Percentiles rank a stretch among this genome's conserved stretches.
Evolutionary conservation across 2,113 vertebrate genomes (phyloP).

Genomic region (Nipponia nippon): DNA sequence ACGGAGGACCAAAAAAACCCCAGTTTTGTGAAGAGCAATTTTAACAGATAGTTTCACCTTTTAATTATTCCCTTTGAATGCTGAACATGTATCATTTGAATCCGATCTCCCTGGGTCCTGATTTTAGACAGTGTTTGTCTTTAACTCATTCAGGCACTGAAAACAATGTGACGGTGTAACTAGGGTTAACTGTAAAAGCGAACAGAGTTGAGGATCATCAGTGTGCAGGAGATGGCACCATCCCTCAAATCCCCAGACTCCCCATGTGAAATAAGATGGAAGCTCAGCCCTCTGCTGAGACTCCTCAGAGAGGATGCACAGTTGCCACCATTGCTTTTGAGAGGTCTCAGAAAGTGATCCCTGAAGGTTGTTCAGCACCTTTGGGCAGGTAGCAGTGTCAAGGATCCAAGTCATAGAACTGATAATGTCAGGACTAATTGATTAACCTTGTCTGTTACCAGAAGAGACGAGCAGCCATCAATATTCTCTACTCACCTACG

Average conservation of each 20-base stretch:
- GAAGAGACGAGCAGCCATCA: not conserved
- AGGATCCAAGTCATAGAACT: not conserved
- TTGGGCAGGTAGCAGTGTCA: not conserved
- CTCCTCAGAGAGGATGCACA: not conserved
- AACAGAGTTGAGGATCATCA: not conserved
- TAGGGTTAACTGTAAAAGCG: not conserved
- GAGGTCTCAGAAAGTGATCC: not conserved
- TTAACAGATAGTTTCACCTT: not conserved
- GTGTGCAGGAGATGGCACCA: not conserved
- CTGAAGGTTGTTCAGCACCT: not conserved
- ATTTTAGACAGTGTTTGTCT: not conserved
- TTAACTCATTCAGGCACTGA: not conserved
- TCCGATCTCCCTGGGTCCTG: not conserved
- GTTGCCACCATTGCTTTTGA: not conserved
- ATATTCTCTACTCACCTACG: rapidly evolving
- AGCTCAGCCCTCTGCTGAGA: not conserved
- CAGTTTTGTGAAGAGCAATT: not conserved
- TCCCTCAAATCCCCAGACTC: not conserved
- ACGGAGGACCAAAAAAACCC: not conserved
- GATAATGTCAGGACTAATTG: not conserved
- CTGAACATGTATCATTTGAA: not conserved
- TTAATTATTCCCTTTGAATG: not conserved
- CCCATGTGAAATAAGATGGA: not conserved
- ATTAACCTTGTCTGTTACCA: not conserved
- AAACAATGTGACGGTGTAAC: not conserved